Percentiles rank a stretch among this genome's conserved stretches.
Conservation (phyloP, 2,113 vertebrate species). For the Neoarius graeffei region DNA sequence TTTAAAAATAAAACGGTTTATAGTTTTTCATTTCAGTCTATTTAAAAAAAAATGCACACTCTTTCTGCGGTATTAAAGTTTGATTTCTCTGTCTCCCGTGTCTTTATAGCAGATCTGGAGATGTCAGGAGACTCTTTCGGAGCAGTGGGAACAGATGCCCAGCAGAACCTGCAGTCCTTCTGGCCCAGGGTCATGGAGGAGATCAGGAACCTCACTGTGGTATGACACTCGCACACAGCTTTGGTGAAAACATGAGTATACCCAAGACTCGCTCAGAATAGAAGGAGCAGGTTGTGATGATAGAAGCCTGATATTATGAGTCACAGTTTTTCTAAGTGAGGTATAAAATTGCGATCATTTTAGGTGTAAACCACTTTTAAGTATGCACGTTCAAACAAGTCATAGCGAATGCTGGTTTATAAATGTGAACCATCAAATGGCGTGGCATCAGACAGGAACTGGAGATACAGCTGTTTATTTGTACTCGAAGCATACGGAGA, state of each 20-base stretch:
- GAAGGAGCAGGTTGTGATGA: background rate
- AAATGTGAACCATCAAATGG: background rate
- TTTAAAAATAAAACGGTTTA: background rate
- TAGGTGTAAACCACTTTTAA: background rate
- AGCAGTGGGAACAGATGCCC: conserved; percentile 86
- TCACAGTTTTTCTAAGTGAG: background rate
- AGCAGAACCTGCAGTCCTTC: conserved; percentile 96
- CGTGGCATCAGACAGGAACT: background rate
- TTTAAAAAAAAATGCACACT: background rate
- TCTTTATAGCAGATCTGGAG: conserved; percentile 66
- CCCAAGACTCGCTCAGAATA: background rate
- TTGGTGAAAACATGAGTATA: background rate
- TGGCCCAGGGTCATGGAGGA: conserved; percentile 99
- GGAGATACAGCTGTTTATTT: background rate
- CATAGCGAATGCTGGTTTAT: background rate
- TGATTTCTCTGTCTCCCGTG: background rate
- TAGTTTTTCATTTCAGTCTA: background rate
- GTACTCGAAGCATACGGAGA: background rate
- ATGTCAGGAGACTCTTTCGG: conserved; percentile 94
- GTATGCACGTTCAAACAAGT: background rate
- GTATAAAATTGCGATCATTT: background rate
- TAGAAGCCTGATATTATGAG: background rate
- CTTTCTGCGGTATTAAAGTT: background rate
- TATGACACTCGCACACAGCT: conserved; percentile 61
- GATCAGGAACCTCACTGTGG: conserved; percentile 94